Conservation (phyloP, 2,888 invertebrate genomes). For the Drosophila borborema region DNA sequence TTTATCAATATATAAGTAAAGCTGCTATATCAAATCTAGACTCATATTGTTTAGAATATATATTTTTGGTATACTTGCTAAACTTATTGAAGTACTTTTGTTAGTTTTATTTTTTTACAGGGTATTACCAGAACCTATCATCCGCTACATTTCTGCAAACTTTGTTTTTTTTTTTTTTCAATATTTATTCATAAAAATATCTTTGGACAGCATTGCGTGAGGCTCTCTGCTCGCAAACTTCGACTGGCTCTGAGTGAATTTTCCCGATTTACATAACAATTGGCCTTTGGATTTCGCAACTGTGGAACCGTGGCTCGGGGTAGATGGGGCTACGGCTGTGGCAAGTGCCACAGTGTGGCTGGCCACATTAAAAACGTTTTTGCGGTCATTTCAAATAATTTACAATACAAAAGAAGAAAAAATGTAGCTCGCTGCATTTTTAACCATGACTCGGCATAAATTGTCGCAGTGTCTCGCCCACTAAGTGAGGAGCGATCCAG, state of each 20-base stretch:
- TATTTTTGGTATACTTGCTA: neutral
- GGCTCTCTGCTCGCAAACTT: conserved; percentile 33
- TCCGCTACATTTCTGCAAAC: neutral
- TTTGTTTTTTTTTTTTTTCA: conserved; percentile 26
- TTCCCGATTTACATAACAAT: conserved; percentile 69
- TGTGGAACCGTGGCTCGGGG: conserved; percentile 26
- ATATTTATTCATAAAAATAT: conserved; percentile 55
- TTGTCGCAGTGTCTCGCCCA: conserved; percentile 15
- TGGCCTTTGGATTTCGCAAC: conserved; percentile 67
- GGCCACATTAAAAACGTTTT: conserved; percentile 53
- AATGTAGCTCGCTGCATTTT: conserved; percentile 30
- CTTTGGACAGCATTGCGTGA: conserved; percentile 55
- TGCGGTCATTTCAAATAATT: conserved; percentile 66
- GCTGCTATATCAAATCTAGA: neutral
- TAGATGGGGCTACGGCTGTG: neutral
- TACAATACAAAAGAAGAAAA: conserved; percentile 59
- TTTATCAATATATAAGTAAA: neutral
- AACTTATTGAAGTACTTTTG: neutral
- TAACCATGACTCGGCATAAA: conserved; percentile 58
- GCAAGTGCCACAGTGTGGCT: conserved; percentile 28
- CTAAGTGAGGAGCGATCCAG: neutral
- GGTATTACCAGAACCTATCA: neutral
- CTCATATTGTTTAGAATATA: neutral
- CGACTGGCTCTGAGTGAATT: conserved; percentile 49
- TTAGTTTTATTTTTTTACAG: neutral